Conservation (phyloP, 2,888 invertebrate genomes). For the Muschampia plurimacula region DNA sequence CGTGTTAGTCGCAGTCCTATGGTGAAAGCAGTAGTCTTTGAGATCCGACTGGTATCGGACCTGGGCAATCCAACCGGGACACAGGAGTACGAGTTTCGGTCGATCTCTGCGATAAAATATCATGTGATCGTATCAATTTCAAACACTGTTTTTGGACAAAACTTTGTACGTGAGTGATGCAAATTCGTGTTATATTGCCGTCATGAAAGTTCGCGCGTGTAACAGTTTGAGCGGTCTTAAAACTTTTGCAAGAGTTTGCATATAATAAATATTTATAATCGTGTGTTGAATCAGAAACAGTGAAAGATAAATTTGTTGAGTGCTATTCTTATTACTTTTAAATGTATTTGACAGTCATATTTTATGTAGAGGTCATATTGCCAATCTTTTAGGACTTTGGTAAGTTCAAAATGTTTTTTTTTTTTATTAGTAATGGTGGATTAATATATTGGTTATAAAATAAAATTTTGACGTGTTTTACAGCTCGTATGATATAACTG, state of each 20-base stretch:
- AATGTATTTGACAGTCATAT: not conserved
- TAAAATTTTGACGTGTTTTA: not conserved
- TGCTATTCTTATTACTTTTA: not conserved
- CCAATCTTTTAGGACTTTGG: not conserved
- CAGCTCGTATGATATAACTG: not conserved
- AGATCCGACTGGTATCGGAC: slow-evolving; percentile 42
- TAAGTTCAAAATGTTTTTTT: not conserved
- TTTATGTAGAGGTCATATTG: not conserved
- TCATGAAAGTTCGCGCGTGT: slow-evolving; percentile 21
- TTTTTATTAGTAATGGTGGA: not conserved
- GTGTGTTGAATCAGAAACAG: not conserved
- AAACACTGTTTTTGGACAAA: not conserved
- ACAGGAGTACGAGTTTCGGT: slow-evolving; percentile 21
- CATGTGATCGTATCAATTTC: slow-evolving; percentile 18
- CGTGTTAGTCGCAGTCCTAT: slow-evolving; percentile 38
- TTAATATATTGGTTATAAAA: not conserved
- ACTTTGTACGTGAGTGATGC: slow-evolving; percentile 28
- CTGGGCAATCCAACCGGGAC: slow-evolving; percentile 27
- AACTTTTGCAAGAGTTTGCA: slow-evolving; percentile 31
- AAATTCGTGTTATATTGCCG: not conserved
- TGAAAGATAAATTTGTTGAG: slow-evolving; percentile 23
- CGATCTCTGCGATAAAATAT: slow-evolving; percentile 2
- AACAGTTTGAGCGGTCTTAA: slow-evolving; percentile 27
- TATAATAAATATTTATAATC: slow-evolving; percentile 15
- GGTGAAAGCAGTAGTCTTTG: slow-evolving; percentile 44